Conservation (phyloP, 2,888 invertebrate genomes). For the Sipha maydis region DNA sequence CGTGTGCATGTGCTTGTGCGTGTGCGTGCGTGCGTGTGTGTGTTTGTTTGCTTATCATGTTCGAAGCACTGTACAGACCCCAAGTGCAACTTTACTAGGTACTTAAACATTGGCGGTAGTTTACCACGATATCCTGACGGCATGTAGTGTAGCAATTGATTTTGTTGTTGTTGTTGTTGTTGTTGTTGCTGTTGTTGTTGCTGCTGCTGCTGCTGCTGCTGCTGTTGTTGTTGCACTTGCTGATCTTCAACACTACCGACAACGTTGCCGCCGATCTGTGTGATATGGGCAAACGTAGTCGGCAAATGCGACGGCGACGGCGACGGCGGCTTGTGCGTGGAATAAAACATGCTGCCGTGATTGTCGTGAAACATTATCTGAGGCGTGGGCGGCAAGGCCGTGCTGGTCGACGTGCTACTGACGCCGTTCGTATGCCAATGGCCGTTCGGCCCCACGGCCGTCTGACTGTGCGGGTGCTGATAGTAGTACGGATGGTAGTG, state of each 20-base stretch:
- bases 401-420: slow-evolving; percentile 30
- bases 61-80: too few relatives aligned
- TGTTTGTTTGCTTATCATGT: background rate
- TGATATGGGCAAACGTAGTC: background rate
- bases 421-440: background rate
- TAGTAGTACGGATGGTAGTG: slow-evolving; percentile 54
- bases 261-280: background rate
- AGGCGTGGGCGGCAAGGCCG: background rate
- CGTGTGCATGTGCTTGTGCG: too few relatives aligned
- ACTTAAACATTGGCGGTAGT: background rate
- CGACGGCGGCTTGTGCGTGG: slow-evolving; percentile 42
- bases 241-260: slow-evolving; percentile 1
- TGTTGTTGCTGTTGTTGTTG: slow-evolving; percentile 6
- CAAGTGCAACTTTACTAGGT: background rate
- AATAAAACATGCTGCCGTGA: slow-evolving; percentile 30
- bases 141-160: slow-evolving; percentile 56
- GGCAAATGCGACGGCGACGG: background rate
- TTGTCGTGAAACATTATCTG: slow-evolving; percentile 43
- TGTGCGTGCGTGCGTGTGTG: background rate
- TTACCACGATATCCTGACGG: slow-evolving; percentile 57
- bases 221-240: slow-evolving; percentile 7
- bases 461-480: background rate
- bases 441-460: background rate
- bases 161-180: slow-evolving; percentile 15
- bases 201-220: slow-evolving; percentile 23